Evolutionary conservation across 2,888 invertebrate species (phyloP), one percentile per base, ranked within the genome.

Genomic region (Pseudococcus jackbeardsleyi): DNA sequence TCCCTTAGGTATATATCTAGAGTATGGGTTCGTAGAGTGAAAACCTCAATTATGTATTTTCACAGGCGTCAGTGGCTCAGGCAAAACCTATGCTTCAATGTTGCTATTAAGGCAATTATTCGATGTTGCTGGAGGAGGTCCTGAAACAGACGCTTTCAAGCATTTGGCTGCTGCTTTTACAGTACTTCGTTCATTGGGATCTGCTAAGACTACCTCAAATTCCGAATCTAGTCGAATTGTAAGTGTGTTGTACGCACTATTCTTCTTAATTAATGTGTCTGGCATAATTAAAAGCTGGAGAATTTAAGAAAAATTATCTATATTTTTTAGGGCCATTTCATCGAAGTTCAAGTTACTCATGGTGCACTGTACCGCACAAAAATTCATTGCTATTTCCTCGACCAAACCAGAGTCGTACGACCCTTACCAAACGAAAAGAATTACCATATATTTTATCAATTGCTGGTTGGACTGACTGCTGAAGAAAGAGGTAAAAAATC

Each of bases 381-480:
- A 93, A 97, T 98, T 91, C 98, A 98, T 92, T 98, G 98, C 92
- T 98, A 98, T 92, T 98, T 98, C 92, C 93, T 98, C 91, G 98
- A 98, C 92, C 97, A 98, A 93, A 97, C 96, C 85, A 94, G 98
- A 89, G 97, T 98, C 88, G 97, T 97, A 90, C 94, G 95, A 59
- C 96, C 97, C 33, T 93, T 96, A 90, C 94, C 95, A 19, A 95
- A 95, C 91, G 98, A 98, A 92, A 97, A 97, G 91, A 98, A 98
- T 93, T 98, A 97, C 92, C 98, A 98, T 92, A 97, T 98, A 91
- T 98, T 98, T 93, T 98, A 98, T 93, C 98, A 98, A 93, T 95
- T 98, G 95, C 92, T 97, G 86, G 97, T 97, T 22, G 98, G 98
- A 0, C 93, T 98, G 42, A 95, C 95, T 77, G 93, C 94, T 88